phyloP scores from a whole-genome alignment of 2,113 vertebrate genomes.

The Motacilla tschutschensis region DNA sequence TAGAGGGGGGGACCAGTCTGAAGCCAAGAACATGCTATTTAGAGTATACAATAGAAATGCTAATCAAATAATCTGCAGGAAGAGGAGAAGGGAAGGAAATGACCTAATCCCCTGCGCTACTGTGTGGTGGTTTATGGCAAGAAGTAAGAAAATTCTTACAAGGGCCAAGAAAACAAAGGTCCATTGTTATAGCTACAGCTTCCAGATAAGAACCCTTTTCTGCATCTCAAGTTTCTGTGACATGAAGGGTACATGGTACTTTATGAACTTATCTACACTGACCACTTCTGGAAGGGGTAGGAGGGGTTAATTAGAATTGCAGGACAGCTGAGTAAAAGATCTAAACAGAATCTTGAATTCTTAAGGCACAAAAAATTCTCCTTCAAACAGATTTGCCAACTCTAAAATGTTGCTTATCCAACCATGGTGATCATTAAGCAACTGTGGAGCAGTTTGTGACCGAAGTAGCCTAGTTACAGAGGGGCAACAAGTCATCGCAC shows the following conservation, averaged over 20 bases:
- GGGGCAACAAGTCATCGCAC: neutral
- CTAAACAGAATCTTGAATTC: neutral
- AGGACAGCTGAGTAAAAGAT: neutral
- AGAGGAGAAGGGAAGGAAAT: slow-evolving; percentile 61
- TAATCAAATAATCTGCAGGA: slow-evolving; percentile 65
- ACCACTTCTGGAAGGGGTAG: neutral
- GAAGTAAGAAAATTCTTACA: slow-evolving; percentile 25
- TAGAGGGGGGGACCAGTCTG: neutral
- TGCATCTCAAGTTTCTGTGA: neutral
- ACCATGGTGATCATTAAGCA: neutral
- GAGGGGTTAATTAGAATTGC: neutral
- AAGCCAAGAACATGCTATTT: slow-evolving; percentile 52
- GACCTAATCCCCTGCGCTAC: slow-evolving; percentile 42
- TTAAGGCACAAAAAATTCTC: neutral
- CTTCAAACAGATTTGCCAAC: neutral
- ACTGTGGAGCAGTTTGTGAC: neutral
- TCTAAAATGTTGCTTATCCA: neutral
- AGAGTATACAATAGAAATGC: slow-evolving; percentile 54
- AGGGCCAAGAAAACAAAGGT: slow-evolving; percentile 6
- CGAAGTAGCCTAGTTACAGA: neutral
- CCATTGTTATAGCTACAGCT: neutral
- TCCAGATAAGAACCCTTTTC: neutral
- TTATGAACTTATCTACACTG: neutral
- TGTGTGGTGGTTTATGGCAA: slow-evolving; percentile 14
- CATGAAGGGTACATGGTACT: neutral